A percentile compares a stretch with the other conserved stretches of the same genome.
phyloP scores from a whole-genome alignment of 2,797 vertebrate genomes.

The Mus spretus region DNA sequence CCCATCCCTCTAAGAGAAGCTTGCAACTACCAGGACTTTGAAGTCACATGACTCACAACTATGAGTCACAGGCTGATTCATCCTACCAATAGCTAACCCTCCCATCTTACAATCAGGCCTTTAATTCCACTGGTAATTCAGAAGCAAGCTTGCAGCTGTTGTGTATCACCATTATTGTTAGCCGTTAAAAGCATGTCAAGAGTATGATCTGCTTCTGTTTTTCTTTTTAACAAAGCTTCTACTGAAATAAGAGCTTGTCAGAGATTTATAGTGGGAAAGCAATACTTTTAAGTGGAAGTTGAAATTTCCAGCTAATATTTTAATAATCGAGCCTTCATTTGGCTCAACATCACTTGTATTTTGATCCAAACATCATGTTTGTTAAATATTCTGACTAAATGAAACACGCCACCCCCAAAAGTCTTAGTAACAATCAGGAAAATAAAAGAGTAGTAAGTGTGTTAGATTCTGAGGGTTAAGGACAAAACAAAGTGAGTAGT shows the following conservation, averaged over 20 bases:
- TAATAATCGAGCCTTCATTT: conserved; percentile 72
- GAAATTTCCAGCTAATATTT: conserved; percentile 72
- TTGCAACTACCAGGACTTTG: conserved; percentile 40
- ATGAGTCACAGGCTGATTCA: conserved; percentile 79
- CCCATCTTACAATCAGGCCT: conserved; percentile 32
- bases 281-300: conserved; percentile 57
- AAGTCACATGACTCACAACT: conserved; percentile 64
- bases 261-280: conserved; percentile 63
- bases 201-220: conserved; percentile 32
- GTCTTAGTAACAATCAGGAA: neutral
- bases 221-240: conserved; percentile 26
- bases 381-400: conserved; percentile 66
- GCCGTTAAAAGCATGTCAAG: conserved; percentile 70
- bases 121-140: conserved; percentile 59
- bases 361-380: conserved; percentile 54
- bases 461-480: conserved; percentile 23
- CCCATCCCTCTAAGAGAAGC: conserved; percentile 18
- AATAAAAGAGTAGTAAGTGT: conserved; percentile 52
- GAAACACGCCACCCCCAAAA: neutral
- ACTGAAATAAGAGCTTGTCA: conserved; percentile 62
- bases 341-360: conserved; percentile 59
- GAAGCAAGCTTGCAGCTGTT: conserved; percentile 76
- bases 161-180: conserved; percentile 48
- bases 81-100: conserved; percentile 71
- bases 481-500: conserved; percentile 19